Evolutionary conservation across 1,140 invertebrate genomes (phyloP), one percentile per base, ranked within the genome.

Genomic region (Ridgeia piscesae): DNA sequence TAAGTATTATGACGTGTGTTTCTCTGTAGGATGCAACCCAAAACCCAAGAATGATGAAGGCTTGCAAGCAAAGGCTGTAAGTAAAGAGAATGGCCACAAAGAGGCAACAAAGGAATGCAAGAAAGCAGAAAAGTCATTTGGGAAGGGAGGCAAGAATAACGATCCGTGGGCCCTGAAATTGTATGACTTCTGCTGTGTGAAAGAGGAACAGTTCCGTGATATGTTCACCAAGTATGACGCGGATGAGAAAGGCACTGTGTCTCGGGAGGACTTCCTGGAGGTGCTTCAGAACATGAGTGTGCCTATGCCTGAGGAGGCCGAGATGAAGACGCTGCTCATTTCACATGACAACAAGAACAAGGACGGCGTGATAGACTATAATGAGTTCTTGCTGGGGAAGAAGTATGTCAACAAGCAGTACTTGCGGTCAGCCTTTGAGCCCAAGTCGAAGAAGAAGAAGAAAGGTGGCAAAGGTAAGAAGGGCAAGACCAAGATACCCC

Each of bases 321-420:
- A 95, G 88, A 91, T 95, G 27, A 94, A 94, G 92, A 95, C 94
- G 93, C 91, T 96, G 21, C 34, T 94, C 14, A 88, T 91, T 8
- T 91, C 94, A 88, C 95, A 95, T 92, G 95, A 95, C 77, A 34
- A 92, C 91, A 96, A 95, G 93, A 92, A 93, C 31, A 94, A 94
- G 92, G 95, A 95, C 93, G 94, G 94, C 48, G 95, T 93, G 91
- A 93, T 96, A 35, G 95, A 96, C 91, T 96, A 95, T 93, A 94
- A 94, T 92, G 95, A 96, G n/a, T 96, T 96, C 93, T 91, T 96
- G 14, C 89, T 89, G 0, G 96, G 94, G n/a, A 96, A 96, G 93
- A 96, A 96, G 93, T 96, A 95, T 93, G 93, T 96, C 33, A 95
- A 96, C 93, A 96, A 96, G 94, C 94, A 95, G 93, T 96, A 94